These are phyloP conservation scores for Leptinotarsa lineolata DNA, from an alignment of 1,140 invertebrate genomes.

Conservation along the genomic window DNA sequence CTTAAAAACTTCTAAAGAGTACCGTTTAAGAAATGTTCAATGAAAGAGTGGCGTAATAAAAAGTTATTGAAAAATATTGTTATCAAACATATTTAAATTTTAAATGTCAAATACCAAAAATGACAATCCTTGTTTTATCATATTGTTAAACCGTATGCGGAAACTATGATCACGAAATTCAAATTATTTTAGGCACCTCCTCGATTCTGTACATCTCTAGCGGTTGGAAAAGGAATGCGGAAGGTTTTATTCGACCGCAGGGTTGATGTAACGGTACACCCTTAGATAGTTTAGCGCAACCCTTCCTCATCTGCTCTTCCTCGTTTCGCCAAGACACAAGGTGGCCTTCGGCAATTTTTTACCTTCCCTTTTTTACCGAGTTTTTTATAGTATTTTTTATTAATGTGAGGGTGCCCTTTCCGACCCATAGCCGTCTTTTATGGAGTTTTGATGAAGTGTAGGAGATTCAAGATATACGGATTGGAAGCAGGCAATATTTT, in stretches of 20 bases:
- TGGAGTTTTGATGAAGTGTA: constrained; percentile 22
- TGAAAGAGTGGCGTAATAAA: too few relatives aligned
- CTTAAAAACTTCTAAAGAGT: too few relatives aligned
- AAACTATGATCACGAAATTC: neutral
- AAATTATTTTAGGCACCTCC: neutral
- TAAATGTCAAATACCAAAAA: too few relatives aligned
- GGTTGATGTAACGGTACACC: constrained; percentile 22
- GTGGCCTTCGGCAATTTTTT: constrained; percentile 23
- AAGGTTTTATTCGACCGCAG: constrained; percentile 18
- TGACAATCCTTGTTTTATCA: too few relatives aligned
- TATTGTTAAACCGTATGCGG: neutral
- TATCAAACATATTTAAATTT: too few relatives aligned
- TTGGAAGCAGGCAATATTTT: constrained; percentile 23
- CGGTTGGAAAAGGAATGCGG: constrained; percentile 17
- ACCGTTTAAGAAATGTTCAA: too few relatives aligned
- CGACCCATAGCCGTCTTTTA: constrained; percentile 4
- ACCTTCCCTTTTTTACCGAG: constrained; percentile 22
- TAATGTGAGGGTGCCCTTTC: constrained; percentile 4
- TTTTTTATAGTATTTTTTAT: constrained; percentile 19
- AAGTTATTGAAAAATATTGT: too few relatives aligned
- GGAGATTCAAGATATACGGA: constrained; percentile 12
- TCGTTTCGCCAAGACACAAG: constrained; percentile 18
- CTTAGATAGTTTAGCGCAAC: constrained; percentile 14
- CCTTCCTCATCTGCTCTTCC: constrained; percentile 24
- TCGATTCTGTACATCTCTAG: neutral